A percentile compares a stretch with the other conserved stretches of the same genome.
Evolutionary conservation across 2,113 vertebrate genomes (phyloP).

Genomic region (Podilymbus podiceps): DNA sequence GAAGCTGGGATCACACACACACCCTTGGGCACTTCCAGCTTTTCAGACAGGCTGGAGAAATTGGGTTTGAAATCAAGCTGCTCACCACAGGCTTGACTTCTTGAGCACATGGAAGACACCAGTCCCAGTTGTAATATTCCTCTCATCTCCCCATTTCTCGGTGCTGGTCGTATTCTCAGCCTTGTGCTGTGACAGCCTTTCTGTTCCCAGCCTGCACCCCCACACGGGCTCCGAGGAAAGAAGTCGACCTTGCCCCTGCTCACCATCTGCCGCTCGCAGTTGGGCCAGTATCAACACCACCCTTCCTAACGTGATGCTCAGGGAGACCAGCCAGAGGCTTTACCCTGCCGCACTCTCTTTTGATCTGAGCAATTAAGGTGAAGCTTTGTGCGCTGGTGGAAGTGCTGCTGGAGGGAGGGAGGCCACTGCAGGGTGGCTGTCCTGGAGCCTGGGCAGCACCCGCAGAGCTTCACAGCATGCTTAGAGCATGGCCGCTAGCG

Average conservation of each 20-base stretch:
- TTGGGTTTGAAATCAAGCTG: not conserved
- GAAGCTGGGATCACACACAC: not conserved
- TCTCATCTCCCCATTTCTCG: not conserved
- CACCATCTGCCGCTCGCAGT: not conserved
- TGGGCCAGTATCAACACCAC: fast-evolving
- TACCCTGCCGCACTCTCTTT: not conserved
- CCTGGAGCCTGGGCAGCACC: not conserved
- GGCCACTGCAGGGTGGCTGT: not conserved
- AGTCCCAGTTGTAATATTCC: not conserved
- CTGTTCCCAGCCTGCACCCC: not conserved
- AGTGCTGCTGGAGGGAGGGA: not conserved
- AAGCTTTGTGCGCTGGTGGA: not conserved
- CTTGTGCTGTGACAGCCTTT: not conserved
- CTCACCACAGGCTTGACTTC: not conserved
- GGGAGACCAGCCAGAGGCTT: not conserved
- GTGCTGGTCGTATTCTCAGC: not conserved
- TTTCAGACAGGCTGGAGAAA: not conserved
- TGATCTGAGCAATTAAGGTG: not conserved
- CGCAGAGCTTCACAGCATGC: not conserved
- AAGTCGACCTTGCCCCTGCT: not conserved
- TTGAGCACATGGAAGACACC: not conserved
- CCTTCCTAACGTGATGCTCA: not conserved
- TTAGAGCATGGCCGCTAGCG: fast-evolving
- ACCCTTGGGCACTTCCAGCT: not conserved
- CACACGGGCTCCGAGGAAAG: fast-evolving